Base-by-base conservation (phyloP, 2,797 vertebrate species). In the Jordanella pulchra region DNA sequence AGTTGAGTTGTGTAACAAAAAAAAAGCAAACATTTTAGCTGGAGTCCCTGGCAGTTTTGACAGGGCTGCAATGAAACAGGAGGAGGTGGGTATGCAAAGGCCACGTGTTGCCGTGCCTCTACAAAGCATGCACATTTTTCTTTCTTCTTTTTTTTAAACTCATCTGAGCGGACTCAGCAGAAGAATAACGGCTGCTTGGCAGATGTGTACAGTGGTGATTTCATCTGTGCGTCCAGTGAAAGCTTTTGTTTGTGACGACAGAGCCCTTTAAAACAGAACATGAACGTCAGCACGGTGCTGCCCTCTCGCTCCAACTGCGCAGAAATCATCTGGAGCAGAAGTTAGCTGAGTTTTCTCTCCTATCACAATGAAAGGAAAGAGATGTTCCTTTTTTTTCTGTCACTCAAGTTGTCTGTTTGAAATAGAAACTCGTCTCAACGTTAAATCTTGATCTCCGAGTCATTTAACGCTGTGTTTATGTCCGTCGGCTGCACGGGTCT, bases 181-280 rank as follows among this genome's bases (percentile, higher is more conserved):
- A 74, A 68, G 81, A 77, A 76, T 44, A 77, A 71, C 70, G 83
- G 86, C 90, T 94, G 91, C 78, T 87, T 86, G 78, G 88, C 92
- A 92, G 91, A 94, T 94, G 92, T 93, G 81, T 72, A 28, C 69
- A 71, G 76, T 73, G 77, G 84, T 89, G 88, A 90, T 84, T 88
- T 92, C 85, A 91, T 87, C 79, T 71, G 53, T 0, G 47, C 77
- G 66, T 67, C 82, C 54, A 71, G 73, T 51, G 67, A 61, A 73
- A 73, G 73, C 67, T 77, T 76, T 78, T 73, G n/a, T 85, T 82
- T 87, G 83, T 77, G 83, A 87, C 83, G 76, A 86, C 74, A 27
- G 63, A 83, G 71, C 70, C 80, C 77, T 77, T 82, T 64, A 72
- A 75, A 73, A 47, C 51, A 45, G 67, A 85, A 72, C 75, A 74